These are phyloP conservation scores for Protodeltote pygarga DNA, from an alignment of 2,888 invertebrate genomes.

Conservation along the genomic window DNA sequence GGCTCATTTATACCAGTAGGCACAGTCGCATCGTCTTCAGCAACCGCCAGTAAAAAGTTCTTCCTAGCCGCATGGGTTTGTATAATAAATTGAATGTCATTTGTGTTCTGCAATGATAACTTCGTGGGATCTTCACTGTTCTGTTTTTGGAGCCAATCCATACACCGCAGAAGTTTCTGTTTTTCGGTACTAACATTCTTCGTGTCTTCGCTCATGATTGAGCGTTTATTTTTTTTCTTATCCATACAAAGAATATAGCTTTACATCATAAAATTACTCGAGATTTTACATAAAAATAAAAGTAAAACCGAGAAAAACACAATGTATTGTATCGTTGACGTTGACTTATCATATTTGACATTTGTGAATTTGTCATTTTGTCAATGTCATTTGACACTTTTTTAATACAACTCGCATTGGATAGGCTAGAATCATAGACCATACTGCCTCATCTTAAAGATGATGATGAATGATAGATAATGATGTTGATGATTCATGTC, in stretches of 20 bases:
- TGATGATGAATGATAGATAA: no score
- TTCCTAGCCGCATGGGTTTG: conserved; percentile 74
- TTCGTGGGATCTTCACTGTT: conserved; percentile 70
- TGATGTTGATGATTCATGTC: no score
- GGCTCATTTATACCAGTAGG: conserved; percentile 72
- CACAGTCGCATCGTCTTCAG: conserved; percentile 76
- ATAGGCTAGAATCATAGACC: no score
- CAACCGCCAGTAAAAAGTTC: conserved; percentile 68
- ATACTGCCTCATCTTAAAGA: no score
- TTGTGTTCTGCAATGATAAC: conserved; percentile 68
- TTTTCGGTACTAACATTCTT: conserved; percentile 31
- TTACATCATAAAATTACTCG: no score
- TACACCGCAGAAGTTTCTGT: conserved; percentile 63
- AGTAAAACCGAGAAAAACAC: no score
- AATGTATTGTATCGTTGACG: no score
- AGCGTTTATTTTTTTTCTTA: neutral
- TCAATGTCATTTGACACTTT: no score
- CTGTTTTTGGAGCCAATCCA: conserved; percentile 78
- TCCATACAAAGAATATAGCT: neutral
- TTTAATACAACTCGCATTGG: no score
- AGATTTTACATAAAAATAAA: no score
- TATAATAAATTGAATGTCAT: conserved; percentile 78
- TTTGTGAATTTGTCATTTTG: neutral
- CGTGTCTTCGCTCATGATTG: conserved; percentile 20
- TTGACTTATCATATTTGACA: neutral